Conservation (phyloP, 1,140 invertebrate species). For the Episyrphus balteatus region DNA sequence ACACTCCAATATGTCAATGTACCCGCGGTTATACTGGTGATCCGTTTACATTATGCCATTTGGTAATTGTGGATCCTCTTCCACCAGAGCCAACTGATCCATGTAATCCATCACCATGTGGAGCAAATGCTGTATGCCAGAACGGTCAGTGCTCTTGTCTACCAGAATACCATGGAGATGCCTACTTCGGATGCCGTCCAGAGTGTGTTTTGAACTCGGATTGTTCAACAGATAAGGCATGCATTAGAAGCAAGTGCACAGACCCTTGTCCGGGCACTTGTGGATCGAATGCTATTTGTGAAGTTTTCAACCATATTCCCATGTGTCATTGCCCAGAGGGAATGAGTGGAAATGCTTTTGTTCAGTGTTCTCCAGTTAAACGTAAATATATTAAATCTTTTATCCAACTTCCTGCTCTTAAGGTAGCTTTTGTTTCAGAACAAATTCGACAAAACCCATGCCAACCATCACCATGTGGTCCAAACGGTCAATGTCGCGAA, state of each 20-base stretch:
- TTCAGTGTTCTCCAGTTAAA: slow-evolving; percentile 11
- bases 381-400: neutral
- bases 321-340: slow-evolving; percentile 28
- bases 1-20: slow-evolving; percentile 55
- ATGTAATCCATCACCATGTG: slow-evolving; percentile 54
- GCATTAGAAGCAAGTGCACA: slow-evolving; percentile 58
- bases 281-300: slow-evolving; percentile 57
- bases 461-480: slow-evolving; percentile 46
- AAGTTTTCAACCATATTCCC: slow-evolving; percentile 58
- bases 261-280: slow-evolving; percentile 67
- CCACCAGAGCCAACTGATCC: slow-evolving; percentile 33
- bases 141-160: slow-evolving; percentile 40
- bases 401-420: slow-evolving; percentile 18
- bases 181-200: slow-evolving; percentile 57
- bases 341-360: slow-evolving; percentile 29
- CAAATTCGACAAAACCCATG: slow-evolving; percentile 40
- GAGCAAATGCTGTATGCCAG: slow-evolving; percentile 53
- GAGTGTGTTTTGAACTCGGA: slow-evolving; percentile 76
- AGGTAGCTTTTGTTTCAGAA: slow-evolving; percentile 23
- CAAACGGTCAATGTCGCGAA: slow-evolving; percentile 43
- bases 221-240: slow-evolving; percentile 59
- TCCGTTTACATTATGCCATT: slow-evolving; percentile 41
- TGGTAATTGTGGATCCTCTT: slow-evolving; percentile 14
- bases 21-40: slow-evolving; percentile 43
- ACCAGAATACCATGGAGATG: slow-evolving; percentile 62